Evolutionary conservation across 2,113 vertebrate species (phyloP).

Genomic region (Lasiurus borealis): DNA sequence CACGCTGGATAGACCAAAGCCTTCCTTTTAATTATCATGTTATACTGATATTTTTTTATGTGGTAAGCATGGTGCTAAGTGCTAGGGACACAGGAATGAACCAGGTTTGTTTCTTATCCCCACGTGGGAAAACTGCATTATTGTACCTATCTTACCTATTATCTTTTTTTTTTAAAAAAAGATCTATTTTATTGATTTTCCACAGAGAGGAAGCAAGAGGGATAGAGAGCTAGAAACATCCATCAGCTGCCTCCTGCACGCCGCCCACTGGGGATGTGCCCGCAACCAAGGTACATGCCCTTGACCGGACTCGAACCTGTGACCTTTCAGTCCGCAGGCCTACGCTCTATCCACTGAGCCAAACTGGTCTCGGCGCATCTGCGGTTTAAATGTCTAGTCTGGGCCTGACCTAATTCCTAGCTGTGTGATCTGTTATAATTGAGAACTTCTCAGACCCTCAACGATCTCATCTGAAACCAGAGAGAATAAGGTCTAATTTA

Average conservation of each 20-base stretch:
- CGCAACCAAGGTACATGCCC: no score
- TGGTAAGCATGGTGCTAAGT: background rate
- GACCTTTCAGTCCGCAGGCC: no score
- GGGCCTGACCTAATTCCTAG: slow-evolving; percentile 45
- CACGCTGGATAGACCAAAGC: no score
- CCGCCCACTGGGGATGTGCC: no score
- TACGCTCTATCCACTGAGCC: no score
- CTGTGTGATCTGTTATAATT: background rate
- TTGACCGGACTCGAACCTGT: no score
- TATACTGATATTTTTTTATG: background rate
- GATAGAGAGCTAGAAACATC: no score
- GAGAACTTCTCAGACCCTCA: background rate
- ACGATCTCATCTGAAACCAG: slow-evolving; percentile 52
- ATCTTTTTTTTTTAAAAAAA: no score
- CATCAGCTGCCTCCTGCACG: no score
- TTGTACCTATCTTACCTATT: background rate
- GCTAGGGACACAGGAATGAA: background rate
- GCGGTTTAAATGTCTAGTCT: slow-evolving; percentile 16
- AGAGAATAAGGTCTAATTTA: slow-evolving; percentile 4
- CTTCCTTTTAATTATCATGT: slow-evolving; percentile 9
- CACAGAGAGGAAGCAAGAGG: no score
- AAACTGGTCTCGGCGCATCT: background rate
- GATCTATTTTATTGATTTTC: no score
- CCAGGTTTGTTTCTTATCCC: slow-evolving; percentile 2
- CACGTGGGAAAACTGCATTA: slow-evolving; percentile 6